Evolutionary conservation across 1,140 invertebrate species (phyloP).

Genomic region (Laodelphax striatellus): DNA sequence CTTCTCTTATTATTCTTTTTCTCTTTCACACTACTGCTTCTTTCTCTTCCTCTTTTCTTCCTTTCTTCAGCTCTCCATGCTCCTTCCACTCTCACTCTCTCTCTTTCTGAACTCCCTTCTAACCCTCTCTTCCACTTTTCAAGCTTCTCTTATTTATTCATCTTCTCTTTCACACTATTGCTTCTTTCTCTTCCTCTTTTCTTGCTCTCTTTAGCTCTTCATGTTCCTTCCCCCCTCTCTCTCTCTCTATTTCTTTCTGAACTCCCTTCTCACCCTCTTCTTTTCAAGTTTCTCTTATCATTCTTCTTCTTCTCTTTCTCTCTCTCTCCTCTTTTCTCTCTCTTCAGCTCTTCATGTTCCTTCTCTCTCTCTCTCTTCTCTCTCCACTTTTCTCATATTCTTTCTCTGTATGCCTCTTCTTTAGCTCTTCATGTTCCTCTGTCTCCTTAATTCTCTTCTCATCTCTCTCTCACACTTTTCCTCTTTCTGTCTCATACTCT

Average conservation of each 20-base stretch:
- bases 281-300: too few relatives aligned
- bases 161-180: background rate
- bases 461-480: too few relatives aligned
- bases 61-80: background rate
- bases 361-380: background rate
- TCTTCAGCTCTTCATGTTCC: background rate
- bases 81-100: background rate
- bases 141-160: too few relatives aligned
- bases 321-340: background rate
- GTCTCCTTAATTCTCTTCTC: too few relatives aligned
- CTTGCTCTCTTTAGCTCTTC: background rate
- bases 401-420: too few relatives aligned
- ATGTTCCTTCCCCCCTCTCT: background rate
- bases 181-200: background rate
- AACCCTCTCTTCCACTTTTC: background rate
- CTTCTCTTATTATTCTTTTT: too few relatives aligned
- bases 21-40: too few relatives aligned
- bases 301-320: too few relatives aligned
- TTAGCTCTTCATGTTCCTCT: too few relatives aligned
- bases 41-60: too few relatives aligned
- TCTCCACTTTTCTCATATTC: background rate
- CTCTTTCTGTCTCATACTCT: too few relatives aligned
- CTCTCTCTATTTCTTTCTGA: background rate
- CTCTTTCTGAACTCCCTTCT: background rate
- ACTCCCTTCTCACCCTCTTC: background rate